These are phyloP conservation scores for Hypsopygia costalis DNA, from an alignment of 2,888 invertebrate genomes.

Conservation along the genomic window DNA sequence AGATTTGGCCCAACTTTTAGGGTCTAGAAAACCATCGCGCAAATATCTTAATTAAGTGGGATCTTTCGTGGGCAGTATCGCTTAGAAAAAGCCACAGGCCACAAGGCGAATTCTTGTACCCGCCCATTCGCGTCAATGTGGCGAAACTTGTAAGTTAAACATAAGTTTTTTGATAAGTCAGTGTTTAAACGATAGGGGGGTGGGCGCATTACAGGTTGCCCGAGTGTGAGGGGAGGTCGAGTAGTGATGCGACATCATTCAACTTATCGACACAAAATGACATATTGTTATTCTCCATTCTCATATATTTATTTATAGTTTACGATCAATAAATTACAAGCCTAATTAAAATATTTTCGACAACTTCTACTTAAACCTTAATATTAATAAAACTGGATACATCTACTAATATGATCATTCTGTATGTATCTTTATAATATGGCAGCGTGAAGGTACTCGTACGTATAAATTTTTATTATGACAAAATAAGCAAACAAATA, in stretches of 20 bases:
- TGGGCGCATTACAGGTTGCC: constrained; percentile 68
- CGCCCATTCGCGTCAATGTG: constrained; percentile 34
- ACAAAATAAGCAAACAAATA: no score
- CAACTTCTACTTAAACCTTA: no score
- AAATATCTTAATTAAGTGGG: constrained; percentile 28
- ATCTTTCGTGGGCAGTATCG: constrained; percentile 25
- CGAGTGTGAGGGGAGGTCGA: constrained; percentile 50
- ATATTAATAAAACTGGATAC: no score
- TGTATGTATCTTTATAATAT: no score
- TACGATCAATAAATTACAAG: no score
- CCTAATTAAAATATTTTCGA: no score
- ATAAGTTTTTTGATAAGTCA: constrained; percentile 80
- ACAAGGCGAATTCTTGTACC: constrained; percentile 22
- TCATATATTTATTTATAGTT: no score
- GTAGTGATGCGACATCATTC: constrained; percentile 35
- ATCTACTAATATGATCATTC: no score
- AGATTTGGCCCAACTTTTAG: constrained; percentile 33
- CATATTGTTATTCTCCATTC: no score
- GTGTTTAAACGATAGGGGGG: constrained; percentile 73
- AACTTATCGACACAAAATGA: constrained; percentile 24
- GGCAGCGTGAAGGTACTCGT: no score
- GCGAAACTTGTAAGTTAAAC: constrained; percentile 70
- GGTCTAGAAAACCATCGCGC: constrained; percentile 26
- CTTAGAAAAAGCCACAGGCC: constrained; percentile 26
- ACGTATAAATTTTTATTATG: no score